Evolutionary conservation across 2,113 vertebrate genomes (phyloP).

Genomic region (Ageneiosus marmoratus): DNA sequence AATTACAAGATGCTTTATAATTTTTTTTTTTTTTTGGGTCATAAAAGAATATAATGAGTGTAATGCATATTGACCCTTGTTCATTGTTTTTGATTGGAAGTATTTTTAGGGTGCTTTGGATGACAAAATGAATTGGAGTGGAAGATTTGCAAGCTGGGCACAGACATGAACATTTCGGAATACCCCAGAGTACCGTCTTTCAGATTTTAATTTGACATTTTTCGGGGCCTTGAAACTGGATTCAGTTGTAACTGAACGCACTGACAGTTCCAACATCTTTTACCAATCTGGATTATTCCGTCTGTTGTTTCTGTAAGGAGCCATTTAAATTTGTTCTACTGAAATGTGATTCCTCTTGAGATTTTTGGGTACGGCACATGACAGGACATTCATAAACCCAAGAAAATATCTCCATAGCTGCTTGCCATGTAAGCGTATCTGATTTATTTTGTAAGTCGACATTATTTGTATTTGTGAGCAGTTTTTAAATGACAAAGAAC

Average conservation of each 20-base stretch:
- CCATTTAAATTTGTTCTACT: conserved; percentile 77
- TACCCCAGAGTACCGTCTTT: conserved; percentile 58
- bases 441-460: conserved; percentile 97
- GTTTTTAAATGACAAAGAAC: conserved; percentile 88
- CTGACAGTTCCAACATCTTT: conserved; percentile 53
- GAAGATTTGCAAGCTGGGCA: conserved; percentile 56
- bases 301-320: conserved; percentile 76
- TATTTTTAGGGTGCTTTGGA: conserved; percentile 59
- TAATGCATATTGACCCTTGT: conserved; percentile 59
- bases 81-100: conserved; percentile 58
- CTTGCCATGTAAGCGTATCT: conserved; percentile 99
- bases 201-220: conserved; percentile 81
- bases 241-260: conserved; percentile 54
- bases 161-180: conserved; percentile 52
- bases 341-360: conserved; percentile 74
- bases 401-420: conserved; percentile 76
- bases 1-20: conserved; percentile 48
- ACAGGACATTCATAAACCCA: conserved; percentile 76
- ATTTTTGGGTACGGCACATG: conserved; percentile 71
- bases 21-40: conserved; percentile 60
- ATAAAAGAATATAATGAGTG: conserved; percentile 68
- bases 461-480: conserved; percentile 99
- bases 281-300: conserved; percentile 51
- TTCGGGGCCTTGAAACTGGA: conserved; percentile 61
- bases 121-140: conserved; percentile 58